phyloP scores from a whole-genome alignment of 2,888 invertebrate species.

The Argyresthia goedartella region DNA sequence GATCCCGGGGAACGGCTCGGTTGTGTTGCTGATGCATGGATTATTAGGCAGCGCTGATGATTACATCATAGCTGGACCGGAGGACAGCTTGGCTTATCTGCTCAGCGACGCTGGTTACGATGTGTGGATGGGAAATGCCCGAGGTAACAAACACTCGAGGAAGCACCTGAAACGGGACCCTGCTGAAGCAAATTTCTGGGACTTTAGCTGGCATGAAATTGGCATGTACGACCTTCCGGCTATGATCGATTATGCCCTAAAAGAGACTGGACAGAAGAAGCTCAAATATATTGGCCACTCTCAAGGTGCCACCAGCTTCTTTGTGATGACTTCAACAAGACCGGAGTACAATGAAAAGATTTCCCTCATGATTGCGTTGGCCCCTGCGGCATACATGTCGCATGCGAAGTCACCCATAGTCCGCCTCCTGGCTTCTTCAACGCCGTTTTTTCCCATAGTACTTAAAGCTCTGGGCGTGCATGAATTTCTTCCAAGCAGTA shows the following conservation, averaged over 20 bases:
- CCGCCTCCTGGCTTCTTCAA: conserved; percentile 31
- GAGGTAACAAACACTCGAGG: conserved; percentile 79
- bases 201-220: conserved; percentile 86
- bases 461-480: conserved; percentile 53
- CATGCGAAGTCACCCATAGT: conserved; percentile 41
- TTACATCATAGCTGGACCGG: conserved; percentile 36
- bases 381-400: conserved; percentile 69
- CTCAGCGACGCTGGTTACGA: conserved; percentile 75
- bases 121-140: conserved; percentile 84
- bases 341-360: conserved; percentile 71
- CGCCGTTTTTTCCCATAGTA: conserved; percentile 22
- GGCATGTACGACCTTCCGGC: conserved; percentile 83
- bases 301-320: conserved; percentile 74
- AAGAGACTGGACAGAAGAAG: conserved; percentile 55
- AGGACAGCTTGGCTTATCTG: conserved; percentile 42
- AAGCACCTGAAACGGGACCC: conserved; percentile 47
- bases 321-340: conserved; percentile 62
- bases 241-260: conserved; percentile 78
- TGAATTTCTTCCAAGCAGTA: conserved; percentile 75
- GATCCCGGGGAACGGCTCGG: conserved; percentile 33
- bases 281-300: conserved; percentile 80
- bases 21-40: conserved; percentile 48
- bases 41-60: conserved; percentile 43
- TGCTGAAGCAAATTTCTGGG: conserved; percentile 68
- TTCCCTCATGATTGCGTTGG: conserved; percentile 63